phyloP scores from a whole-genome alignment of 2,797 vertebrate genomes.

The Odontamblyopus lacepedii region DNA sequence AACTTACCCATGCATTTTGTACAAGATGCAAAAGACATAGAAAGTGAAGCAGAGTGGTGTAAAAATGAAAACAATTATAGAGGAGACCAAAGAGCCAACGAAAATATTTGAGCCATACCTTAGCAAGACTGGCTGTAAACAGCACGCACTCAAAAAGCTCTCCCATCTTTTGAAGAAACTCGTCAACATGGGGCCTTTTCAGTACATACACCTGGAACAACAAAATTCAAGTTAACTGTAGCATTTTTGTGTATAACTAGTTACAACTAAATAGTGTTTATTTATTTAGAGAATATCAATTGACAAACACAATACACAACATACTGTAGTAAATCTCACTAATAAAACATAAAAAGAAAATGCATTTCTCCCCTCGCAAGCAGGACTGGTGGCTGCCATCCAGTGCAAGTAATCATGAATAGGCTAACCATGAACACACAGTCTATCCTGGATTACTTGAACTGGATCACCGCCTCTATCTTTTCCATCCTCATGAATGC shows the following conservation, averaged over 20 bases:
- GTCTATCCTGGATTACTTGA: slow-evolving; percentile 99
- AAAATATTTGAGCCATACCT: slow-evolving; percentile 74
- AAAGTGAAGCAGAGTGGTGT: slow-evolving; percentile 66
- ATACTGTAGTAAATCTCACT: neutral
- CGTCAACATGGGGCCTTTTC: slow-evolving; percentile 94
- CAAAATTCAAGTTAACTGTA: neutral
- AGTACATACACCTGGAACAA: slow-evolving; percentile 90
- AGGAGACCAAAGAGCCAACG: neutral
- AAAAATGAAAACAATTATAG: slow-evolving; percentile 43
- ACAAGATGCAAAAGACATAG: slow-evolving; percentile 74
- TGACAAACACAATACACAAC: neutral
- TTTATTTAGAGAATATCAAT: neutral
- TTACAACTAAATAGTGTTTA: neutral
- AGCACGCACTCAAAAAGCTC: slow-evolving; percentile 97
- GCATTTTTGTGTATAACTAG: neutral
- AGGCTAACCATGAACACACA: slow-evolving; percentile 93
- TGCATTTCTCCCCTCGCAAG: neutral
- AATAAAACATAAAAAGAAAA: neutral
- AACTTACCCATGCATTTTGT: slow-evolving; percentile 82
- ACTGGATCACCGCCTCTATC: slow-evolving; percentile 82
- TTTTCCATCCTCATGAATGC: slow-evolving; percentile 15
- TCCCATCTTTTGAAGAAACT: slow-evolving; percentile 97
- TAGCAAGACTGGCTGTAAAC: slow-evolving; percentile 96
- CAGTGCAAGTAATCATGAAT: slow-evolving; percentile 98
- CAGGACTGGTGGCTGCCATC: slow-evolving; percentile 71